A percentile compares a stretch with the other conserved stretches of the same genome.
These are phyloP conservation scores for Tribolium freemani DNA, from an alignment of 2,888 invertebrate genomes.

Conservation along the genomic window DNA sequence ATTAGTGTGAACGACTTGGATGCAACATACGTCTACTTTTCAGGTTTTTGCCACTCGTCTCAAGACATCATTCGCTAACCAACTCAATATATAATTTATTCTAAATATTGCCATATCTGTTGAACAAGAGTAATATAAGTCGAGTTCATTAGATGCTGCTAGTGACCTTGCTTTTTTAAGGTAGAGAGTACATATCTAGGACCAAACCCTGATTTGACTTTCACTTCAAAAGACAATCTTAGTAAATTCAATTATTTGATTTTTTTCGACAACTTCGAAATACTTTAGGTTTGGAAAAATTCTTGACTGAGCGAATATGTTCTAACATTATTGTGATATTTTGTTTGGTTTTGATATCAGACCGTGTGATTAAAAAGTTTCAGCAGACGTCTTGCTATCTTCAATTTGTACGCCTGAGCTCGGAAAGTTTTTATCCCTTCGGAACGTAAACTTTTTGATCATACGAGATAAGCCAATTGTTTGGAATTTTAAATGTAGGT, in stretches of 20 bases:
- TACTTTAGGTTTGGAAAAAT: background rate
- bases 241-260: conserved; percentile 3
- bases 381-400: too few species aligned
- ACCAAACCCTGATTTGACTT: background rate
- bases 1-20: too few species aligned
- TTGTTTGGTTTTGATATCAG: conserved; percentile 16
- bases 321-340: conserved; percentile 39
- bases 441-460: background rate
- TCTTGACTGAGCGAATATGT: conserved; percentile 35
- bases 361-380: background rate
- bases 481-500: conserved; percentile 20
- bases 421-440: too few species aligned
- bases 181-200: conserved; percentile 11
- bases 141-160: conserved; percentile 4
- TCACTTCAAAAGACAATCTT: conserved; percentile 25
- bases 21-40: background rate
- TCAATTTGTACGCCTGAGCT: too few species aligned
- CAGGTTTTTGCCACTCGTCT: conserved; percentile 8
- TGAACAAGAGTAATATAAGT: conserved; percentile 5
- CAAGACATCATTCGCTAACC: conserved; percentile 8
- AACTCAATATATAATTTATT: conserved; percentile 16
- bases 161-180: conserved; percentile 17
- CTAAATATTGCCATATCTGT: conserved; percentile 19
- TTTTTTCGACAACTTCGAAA: conserved; percentile 1
- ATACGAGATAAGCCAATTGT: conserved; percentile 4